These are phyloP conservation scores for Lasioglossum calceatum DNA, from an alignment of 2,888 invertebrate genomes.

Conservation along the genomic window DNA sequence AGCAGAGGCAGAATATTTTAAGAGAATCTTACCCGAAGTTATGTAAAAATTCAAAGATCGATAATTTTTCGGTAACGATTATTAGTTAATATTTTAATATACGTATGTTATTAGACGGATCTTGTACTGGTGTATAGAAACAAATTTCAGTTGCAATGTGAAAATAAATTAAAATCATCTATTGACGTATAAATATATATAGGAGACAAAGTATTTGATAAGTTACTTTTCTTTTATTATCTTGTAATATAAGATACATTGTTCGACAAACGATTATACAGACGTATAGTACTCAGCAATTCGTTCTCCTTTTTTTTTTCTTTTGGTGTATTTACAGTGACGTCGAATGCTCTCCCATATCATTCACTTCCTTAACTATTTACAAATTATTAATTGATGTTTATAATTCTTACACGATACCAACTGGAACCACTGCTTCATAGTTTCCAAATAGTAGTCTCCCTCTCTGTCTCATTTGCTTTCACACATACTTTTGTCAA, in stretches of 20 bases:
- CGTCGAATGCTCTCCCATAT: constrained; percentile 65
- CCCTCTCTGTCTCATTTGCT: not conserved
- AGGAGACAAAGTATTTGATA: not conserved
- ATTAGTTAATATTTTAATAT: no score
- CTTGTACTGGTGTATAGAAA: no score
- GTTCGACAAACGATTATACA: constrained; percentile 83
- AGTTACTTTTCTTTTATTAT: constrained; percentile 75
- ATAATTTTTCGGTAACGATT: no score
- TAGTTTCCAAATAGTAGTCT: not conserved
- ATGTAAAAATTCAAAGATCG: no score
- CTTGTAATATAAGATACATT: constrained; percentile 82
- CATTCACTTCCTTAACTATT: constrained; percentile 63
- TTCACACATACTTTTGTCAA: not conserved
- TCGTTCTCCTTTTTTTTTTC: constrained; percentile 44
- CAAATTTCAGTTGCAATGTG: no score
- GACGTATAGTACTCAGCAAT: constrained; percentile 81
- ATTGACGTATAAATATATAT: not conserved
- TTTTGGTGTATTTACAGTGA: constrained; percentile 75
- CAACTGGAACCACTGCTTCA: constrained; percentile 35
- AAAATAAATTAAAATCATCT: no score
- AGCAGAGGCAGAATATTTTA: no score
- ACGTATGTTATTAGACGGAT: no score
- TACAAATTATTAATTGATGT: constrained; percentile 61
- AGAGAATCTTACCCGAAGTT: no score
- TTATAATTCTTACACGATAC: constrained; percentile 56